Percentiles rank a stretch among this genome's conserved stretches.
Evolutionary conservation across 1,140 invertebrate genomes (phyloP).

Genomic region (Trachymyrmex cornetzi): DNA sequence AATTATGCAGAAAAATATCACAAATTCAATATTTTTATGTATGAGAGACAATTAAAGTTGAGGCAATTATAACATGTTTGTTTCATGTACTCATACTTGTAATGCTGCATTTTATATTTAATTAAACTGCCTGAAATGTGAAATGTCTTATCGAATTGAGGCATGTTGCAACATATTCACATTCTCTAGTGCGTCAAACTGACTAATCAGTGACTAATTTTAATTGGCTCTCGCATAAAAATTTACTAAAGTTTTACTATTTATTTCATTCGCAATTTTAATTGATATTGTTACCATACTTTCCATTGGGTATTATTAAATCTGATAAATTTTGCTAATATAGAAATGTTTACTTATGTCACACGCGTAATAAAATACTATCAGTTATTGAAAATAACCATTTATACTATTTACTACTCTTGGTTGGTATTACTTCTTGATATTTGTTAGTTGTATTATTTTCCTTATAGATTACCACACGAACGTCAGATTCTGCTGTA

Average conservation of each 20-base stretch:
- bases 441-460: slow-evolving; percentile 22
- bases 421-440: neutral
- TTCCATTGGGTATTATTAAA: slow-evolving; percentile 9
- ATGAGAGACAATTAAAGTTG: slow-evolving; percentile 8
- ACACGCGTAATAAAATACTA: neutral
- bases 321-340: neutral
- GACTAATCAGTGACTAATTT: slow-evolving; percentile 17
- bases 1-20: neutral
- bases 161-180: neutral
- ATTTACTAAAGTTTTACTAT: slow-evolving; percentile 10
- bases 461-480: slow-evolving; percentile 91
- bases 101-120: neutral
- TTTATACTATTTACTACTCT: neutral
- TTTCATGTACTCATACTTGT: neutral
- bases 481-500: slow-evolving; percentile 99
- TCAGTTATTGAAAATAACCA: slow-evolving; percentile 6
- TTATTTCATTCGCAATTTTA: neutral
- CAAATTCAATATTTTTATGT: slow-evolving; percentile 18
- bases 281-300: neutral
- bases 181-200: neutral
- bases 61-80: neutral
- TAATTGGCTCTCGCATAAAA: slow-evolving; percentile 7
- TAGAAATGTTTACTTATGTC: neutral
- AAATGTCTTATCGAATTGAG: neutral
- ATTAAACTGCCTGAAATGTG: neutral